A percentile compares a stretch with the other conserved stretches of the same genome.
Evolutionary conservation across 2,797 vertebrate genomes (phyloP).

Genomic region (Trachops cirrhosus): DNA sequence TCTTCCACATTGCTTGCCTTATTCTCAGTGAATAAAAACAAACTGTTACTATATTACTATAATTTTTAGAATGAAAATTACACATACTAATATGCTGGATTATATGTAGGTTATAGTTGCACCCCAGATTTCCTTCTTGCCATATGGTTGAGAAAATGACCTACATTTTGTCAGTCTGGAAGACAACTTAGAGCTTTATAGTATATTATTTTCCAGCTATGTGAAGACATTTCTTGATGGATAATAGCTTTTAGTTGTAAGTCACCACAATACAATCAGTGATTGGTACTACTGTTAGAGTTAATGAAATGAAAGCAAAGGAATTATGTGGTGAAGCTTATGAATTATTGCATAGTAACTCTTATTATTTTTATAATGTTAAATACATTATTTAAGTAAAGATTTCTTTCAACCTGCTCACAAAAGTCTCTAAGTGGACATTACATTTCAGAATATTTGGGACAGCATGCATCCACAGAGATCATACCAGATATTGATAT

Average conservation of each 20-base stretch:
- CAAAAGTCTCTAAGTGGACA: background rate
- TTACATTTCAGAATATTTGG: background rate
- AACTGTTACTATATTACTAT: background rate
- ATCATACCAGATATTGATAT: background rate
- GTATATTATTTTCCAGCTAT: background rate
- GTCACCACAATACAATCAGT: background rate
- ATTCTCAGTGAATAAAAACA: background rate
- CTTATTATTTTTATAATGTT: background rate
- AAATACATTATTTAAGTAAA: background rate
- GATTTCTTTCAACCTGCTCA: background rate
- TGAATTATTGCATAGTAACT: no score
- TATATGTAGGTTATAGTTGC: background rate
- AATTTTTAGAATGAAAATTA: background rate
- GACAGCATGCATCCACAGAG: background rate
- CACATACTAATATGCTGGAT: background rate
- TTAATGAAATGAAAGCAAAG: background rate
- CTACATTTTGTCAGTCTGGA: background rate
- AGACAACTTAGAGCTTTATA: background rate
- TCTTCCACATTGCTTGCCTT: background rate
- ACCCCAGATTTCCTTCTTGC: background rate
- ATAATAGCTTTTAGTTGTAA: background rate
- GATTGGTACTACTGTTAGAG: background rate
- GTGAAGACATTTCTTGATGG: background rate
- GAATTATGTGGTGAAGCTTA: background rate
- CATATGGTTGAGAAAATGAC: background rate